phyloP scores from a whole-genome alignment of 2,113 vertebrate genomes.

The Apodemus sylvaticus region DNA sequence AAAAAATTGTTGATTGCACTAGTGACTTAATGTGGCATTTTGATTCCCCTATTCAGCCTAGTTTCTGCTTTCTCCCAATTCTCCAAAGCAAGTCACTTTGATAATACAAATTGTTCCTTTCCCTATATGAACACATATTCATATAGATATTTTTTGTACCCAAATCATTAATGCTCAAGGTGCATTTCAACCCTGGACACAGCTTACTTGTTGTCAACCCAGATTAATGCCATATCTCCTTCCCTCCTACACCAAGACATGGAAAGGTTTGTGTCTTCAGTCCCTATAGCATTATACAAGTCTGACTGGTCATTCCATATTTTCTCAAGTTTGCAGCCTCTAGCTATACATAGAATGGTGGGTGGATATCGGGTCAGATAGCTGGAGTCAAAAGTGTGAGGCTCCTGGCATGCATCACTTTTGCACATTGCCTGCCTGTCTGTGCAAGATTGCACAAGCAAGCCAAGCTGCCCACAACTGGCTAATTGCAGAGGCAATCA shows the following conservation, averaged over 20 bases:
- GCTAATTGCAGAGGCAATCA: conserved; percentile 82
- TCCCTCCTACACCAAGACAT: background rate
- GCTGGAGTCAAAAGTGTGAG: background rate
- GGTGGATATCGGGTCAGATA: background rate
- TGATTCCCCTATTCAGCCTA: background rate
- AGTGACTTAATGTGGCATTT: conserved; percentile 47
- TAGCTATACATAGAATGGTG: background rate
- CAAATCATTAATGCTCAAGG: background rate
- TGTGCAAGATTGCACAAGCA: conserved; percentile 78
- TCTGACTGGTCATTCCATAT: background rate
- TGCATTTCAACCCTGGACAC: background rate
- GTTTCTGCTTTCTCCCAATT: background rate
- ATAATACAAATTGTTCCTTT: background rate
- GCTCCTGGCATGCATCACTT: conserved; percentile 36
- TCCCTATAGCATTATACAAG: background rate
- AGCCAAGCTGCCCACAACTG: conserved; percentile 78
- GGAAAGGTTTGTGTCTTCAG: background rate
- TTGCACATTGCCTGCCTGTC: conserved; percentile 67
- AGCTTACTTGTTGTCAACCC: background rate
- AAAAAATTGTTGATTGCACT: conserved; percentile 57
- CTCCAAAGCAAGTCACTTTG: background rate
- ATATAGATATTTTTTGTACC: background rate
- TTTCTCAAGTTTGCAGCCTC: background rate
- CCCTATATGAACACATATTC: background rate
- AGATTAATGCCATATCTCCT: background rate